Evolutionary conservation across 2,888 invertebrate genomes (phyloP).

Genomic region (Drosophila pseudotakahashii): DNA sequence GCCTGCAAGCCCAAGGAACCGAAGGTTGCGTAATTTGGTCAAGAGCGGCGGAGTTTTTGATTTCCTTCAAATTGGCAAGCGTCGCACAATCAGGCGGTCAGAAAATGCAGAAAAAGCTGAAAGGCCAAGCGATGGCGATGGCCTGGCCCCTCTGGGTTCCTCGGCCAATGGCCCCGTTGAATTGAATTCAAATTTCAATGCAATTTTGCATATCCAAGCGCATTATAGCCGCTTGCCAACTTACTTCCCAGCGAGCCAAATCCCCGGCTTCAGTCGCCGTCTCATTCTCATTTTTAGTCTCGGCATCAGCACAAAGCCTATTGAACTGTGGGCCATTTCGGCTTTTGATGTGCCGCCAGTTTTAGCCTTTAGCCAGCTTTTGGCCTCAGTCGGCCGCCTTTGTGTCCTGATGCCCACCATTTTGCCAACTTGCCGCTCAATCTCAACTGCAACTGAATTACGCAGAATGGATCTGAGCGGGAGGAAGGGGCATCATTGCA

Average conservation of each 20-base stretch:
- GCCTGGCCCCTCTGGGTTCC: background rate
- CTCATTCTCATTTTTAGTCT: background rate
- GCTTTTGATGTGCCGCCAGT: slow-evolving; percentile 70
- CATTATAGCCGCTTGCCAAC: slow-evolving; percentile 80
- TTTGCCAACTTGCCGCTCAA: slow-evolving; percentile 54
- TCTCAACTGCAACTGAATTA: slow-evolving; percentile 68
- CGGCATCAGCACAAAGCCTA: slow-evolving; percentile 66
- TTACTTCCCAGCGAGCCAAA: slow-evolving; percentile 59
- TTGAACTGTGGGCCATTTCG: slow-evolving; percentile 73
- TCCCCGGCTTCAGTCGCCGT: slow-evolving; percentile 1
- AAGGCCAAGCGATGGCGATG: slow-evolving; percentile 8
- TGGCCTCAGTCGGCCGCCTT: slow-evolving; percentile 50
- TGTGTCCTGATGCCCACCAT: slow-evolving; percentile 71
- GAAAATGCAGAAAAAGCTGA: slow-evolving; percentile 6
- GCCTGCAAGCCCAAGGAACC: slow-evolving; percentile 50
- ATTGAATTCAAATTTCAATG: slow-evolving; percentile 83
- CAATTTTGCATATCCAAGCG: slow-evolving; percentile 83
- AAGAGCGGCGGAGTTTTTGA: slow-evolving; percentile 74
- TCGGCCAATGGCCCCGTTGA: slow-evolving; percentile 66
- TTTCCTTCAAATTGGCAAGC: slow-evolving; percentile 80
- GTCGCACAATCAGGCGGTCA: slow-evolving; percentile 65
- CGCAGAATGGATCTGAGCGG: slow-evolving; percentile 57
- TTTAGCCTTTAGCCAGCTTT: slow-evolving; percentile 52
- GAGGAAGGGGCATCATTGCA: slow-evolving; percentile 24
- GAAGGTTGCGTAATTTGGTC: slow-evolving; percentile 77